A percentile compares a stretch with the other conserved stretches of the same genome.
Evolutionary conservation across 1,140 invertebrate genomes (phyloP).

Genomic region (Drosophila lacteicornis): DNA sequence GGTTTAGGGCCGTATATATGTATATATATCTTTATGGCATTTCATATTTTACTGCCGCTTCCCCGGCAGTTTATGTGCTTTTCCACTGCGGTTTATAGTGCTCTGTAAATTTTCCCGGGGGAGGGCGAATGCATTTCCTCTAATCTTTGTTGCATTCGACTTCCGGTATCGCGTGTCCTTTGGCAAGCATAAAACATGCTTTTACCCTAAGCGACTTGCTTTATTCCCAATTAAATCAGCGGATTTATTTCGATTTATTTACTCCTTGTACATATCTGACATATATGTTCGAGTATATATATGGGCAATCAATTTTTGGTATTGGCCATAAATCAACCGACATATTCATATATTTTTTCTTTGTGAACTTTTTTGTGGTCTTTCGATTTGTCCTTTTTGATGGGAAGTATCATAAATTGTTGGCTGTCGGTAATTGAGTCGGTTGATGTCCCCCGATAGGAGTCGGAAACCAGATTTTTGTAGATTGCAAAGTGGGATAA

Average conservation of each 20-base stretch:
- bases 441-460: slow-evolving; percentile 1
- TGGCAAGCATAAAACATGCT: slow-evolving; percentile 19
- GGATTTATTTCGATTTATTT: slow-evolving; percentile 31
- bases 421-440: slow-evolving; percentile 19
- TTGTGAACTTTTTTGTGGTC: slow-evolving; percentile 14
- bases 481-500: neutral
- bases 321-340: slow-evolving; percentile 32
- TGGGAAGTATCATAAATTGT: slow-evolving; percentile 20
- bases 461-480: neutral
- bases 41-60: slow-evolving; percentile 61
- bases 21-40: slow-evolving; percentile 61
- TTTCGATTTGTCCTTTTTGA: slow-evolving; percentile 22
- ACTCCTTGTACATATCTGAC: slow-evolving; percentile 1
- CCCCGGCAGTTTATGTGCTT: slow-evolving; percentile 17
- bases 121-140: slow-evolving; percentile 18
- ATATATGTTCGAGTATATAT: neutral
- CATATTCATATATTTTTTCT: slow-evolving; percentile 18
- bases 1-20: slow-evolving; percentile 4
- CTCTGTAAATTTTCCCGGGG: slow-evolving; percentile 31
- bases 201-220: no score
- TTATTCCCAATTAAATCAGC: slow-evolving; percentile 47
- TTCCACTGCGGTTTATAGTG: slow-evolving; percentile 33
- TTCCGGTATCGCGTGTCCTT: slow-evolving; percentile 1
- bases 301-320: slow-evolving; percentile 42
- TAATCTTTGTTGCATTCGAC: slow-evolving; percentile 43